Conservation (phyloP, 2,888 invertebrate species). For the Monopis laevigella region DNA sequence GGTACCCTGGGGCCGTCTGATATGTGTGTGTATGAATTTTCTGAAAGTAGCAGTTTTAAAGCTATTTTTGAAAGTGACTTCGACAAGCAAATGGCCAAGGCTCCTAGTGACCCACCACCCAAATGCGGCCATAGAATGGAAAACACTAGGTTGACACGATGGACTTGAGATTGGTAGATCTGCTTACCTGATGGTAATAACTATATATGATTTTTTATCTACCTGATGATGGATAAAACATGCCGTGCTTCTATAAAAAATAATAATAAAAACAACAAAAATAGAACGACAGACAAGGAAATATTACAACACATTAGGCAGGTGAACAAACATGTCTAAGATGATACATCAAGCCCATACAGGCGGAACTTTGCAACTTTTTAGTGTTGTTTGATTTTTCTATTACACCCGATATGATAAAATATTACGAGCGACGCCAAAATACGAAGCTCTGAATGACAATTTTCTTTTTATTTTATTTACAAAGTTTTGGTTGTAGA, state of each 20-base stretch:
- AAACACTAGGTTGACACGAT: too few relatives aligned
- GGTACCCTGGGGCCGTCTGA: too few relatives aligned
- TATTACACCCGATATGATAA: conserved; percentile 60
- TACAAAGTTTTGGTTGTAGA: too few relatives aligned
- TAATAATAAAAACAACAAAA: too few relatives aligned
- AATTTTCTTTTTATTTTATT: conserved; percentile 34
- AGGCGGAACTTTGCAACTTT: conserved; percentile 31
- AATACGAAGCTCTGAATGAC: conserved; percentile 17
- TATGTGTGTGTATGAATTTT: too few relatives aligned
- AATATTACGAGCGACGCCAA: conserved; percentile 41
- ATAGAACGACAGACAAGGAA: neutral
- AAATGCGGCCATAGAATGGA: too few relatives aligned
- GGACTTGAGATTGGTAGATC: too few relatives aligned
- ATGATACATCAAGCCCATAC: neutral
- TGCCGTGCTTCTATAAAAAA: too few relatives aligned
- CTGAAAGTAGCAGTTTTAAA: too few relatives aligned
- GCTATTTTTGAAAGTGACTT: too few relatives aligned
- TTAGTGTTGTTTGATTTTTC: conserved; percentile 51
- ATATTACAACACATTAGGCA: neutral
- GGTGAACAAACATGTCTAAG: conserved; percentile 1
- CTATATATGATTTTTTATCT: neutral
- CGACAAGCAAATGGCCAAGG: too few relatives aligned
- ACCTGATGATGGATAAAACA: neutral
- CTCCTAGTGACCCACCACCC: too few relatives aligned
- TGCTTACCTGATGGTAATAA: neutral